Conservation (phyloP, 2,888 invertebrate species). For the Drosophila flavopinicola region DNA sequence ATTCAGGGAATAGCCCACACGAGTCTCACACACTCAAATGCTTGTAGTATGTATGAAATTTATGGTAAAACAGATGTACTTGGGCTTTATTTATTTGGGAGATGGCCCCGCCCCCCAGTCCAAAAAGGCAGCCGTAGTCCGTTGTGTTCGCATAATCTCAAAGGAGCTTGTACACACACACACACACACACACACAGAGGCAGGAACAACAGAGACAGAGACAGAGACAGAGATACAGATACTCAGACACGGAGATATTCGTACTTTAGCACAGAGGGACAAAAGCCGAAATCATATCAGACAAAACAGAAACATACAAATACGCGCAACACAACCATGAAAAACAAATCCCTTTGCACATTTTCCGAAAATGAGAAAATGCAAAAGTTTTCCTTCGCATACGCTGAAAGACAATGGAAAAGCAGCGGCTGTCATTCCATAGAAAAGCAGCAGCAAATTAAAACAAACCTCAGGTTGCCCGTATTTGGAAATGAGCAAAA, state of each 20-base stretch:
- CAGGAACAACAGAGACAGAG: neutral
- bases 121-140: conserved; percentile 1
- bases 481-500: conserved; percentile 76
- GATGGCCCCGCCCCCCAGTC: conserved; percentile 11
- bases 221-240: conserved; percentile 21
- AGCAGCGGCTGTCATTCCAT: conserved; percentile 36
- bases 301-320: conserved; percentile 73
- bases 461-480: conserved; percentile 81
- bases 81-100: conserved; percentile 70
- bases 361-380: conserved; percentile 80
- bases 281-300: conserved; percentile 76
- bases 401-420: conserved; percentile 54
- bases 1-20: conserved; percentile 45
- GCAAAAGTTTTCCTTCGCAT: conserved; percentile 72
- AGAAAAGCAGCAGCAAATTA: conserved; percentile 76
- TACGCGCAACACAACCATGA: conserved; percentile 70
- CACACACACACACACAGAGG: conserved; percentile 4
- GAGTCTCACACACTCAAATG: conserved; percentile 3
- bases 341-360: conserved; percentile 80
- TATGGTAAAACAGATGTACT: conserved; percentile 79
- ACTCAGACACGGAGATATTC: conserved; percentile 21
- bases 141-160: conserved; percentile 65
- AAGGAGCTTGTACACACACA: conserved; percentile 48
- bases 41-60: conserved; percentile 70
- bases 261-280: conserved; percentile 43